Conservation (phyloP, 2,888 invertebrate species). For the Tenthredo scrophulariae region DNA sequence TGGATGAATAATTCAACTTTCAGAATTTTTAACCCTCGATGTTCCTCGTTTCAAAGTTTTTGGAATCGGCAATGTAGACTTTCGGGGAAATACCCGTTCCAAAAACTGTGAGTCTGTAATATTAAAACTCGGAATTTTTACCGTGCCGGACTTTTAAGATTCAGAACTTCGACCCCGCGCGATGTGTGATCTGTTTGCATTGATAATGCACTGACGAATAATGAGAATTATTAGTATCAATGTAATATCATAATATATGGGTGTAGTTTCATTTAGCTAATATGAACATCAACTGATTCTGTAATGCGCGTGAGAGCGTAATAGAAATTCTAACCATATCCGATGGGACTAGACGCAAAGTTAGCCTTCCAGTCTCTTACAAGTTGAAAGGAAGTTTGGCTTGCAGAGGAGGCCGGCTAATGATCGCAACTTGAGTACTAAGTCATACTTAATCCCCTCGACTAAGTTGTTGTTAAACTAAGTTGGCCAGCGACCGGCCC, state of each 20-base stretch:
- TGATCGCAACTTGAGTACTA: slow-evolving; percentile 75
- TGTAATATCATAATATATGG: background rate
- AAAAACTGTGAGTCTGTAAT: too few species aligned
- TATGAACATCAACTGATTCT: background rate
- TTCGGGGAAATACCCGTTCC: too few species aligned
- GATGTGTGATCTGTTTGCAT: too few species aligned
- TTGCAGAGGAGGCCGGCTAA: slow-evolving; percentile 68
- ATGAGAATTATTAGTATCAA: too few species aligned
- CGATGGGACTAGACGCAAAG: slow-evolving; percentile 19
- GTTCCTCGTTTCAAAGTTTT: too few species aligned
- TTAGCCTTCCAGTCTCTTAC: slow-evolving; percentile 32
- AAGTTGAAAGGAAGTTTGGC: slow-evolving; percentile 56
- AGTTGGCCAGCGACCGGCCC: slow-evolving; percentile 12
- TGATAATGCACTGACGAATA: too few species aligned
- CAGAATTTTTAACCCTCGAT: too few species aligned
- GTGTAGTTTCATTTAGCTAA: background rate
- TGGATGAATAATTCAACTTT: too few species aligned
- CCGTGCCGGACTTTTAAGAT: too few species aligned
- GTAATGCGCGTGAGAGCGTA: background rate
- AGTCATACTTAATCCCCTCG: slow-evolving; percentile 74
- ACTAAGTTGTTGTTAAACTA: slow-evolving; percentile 36
- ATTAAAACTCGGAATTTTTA: too few species aligned
- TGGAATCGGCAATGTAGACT: too few species aligned
- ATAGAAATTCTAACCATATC: background rate
- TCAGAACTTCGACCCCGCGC: too few species aligned